A percentile compares a stretch with the other conserved stretches of the same genome.
Evolutionary conservation across 2,797 vertebrate genomes (phyloP).

Genomic region (Molossus molossus): DNA sequence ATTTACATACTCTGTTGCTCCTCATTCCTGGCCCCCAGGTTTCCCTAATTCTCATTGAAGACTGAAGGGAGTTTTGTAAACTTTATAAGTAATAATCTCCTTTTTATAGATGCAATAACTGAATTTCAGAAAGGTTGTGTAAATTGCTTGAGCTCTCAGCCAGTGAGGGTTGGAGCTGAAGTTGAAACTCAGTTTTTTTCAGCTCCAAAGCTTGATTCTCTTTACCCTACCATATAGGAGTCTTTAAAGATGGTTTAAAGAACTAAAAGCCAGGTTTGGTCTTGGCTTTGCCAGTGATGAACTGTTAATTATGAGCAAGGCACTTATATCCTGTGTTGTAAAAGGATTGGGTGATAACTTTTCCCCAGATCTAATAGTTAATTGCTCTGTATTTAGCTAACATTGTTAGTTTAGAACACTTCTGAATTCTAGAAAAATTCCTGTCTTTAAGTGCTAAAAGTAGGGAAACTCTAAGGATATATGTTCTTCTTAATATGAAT

Average conservation of each 20-base stretch:
- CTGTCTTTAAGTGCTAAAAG: slow-evolving; percentile 32
- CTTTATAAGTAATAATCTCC: neutral
- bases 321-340: neutral
- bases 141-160: slow-evolving; percentile 40
- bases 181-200: neutral
- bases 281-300: neutral
- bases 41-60: slow-evolving; percentile 27
- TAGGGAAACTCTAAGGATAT: slow-evolving; percentile 2
- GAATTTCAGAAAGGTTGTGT: slow-evolving; percentile 47
- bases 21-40: neutral
- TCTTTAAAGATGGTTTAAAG: neutral
- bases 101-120: slow-evolving; percentile 57
- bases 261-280: slow-evolving; percentile 35
- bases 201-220: slow-evolving; percentile 53
- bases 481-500: slow-evolving; percentile 25
- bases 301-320: neutral
- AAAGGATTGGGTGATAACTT: neutral
- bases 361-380: neutral
- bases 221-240: neutral
- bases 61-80: slow-evolving; percentile 33
- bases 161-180: neutral
- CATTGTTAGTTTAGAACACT: slow-evolving; percentile 26
- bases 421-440: slow-evolving; percentile 22
- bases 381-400: slow-evolving; percentile 25
- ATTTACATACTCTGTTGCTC: neutral